Evolutionary conservation across 2,113 vertebrate genomes (phyloP).

Genomic region (Heterochromis multidens): DNA sequence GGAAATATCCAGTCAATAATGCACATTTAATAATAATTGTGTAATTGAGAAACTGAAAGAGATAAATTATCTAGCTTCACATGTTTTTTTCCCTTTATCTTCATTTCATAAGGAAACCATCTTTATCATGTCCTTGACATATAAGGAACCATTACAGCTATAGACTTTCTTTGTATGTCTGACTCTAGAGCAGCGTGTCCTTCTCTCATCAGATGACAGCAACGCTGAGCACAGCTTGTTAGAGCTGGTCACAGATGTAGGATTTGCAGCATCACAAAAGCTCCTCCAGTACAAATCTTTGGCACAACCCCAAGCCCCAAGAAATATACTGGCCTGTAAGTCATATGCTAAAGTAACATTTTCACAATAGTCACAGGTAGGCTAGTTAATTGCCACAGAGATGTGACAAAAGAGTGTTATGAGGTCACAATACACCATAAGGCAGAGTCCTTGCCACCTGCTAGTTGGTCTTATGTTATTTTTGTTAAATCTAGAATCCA

Average conservation of each 20-base stretch:
- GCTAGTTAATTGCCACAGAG: conserved; percentile 32
- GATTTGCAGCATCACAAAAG: conserved; percentile 5
- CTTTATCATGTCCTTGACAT: background rate
- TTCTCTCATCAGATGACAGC: background rate
- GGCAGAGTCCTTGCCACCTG: background rate
- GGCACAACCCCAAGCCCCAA: conserved; percentile 20
- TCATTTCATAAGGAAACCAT: background rate
- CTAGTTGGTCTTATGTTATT: background rate
- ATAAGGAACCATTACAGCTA: background rate
- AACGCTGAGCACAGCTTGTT: background rate
- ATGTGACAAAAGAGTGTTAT: conserved; percentile 3
- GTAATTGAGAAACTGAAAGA: background rate
- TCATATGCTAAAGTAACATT: conserved; percentile 38
- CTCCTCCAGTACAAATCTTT: background rate
- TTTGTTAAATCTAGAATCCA: no score
- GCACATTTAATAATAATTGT: no score
- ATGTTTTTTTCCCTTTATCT: background rate
- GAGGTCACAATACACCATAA: background rate
- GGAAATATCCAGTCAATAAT: no score
- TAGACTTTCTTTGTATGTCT: background rate
- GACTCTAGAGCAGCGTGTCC: background rate
- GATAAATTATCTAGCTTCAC: background rate
- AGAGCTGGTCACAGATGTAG: background rate
- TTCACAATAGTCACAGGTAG: conserved; percentile 33
- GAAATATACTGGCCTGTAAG: conserved; percentile 32